Evolutionary conservation across 2,113 vertebrate species (phyloP).

Genomic region (Notarius lentiginosus): DNA sequence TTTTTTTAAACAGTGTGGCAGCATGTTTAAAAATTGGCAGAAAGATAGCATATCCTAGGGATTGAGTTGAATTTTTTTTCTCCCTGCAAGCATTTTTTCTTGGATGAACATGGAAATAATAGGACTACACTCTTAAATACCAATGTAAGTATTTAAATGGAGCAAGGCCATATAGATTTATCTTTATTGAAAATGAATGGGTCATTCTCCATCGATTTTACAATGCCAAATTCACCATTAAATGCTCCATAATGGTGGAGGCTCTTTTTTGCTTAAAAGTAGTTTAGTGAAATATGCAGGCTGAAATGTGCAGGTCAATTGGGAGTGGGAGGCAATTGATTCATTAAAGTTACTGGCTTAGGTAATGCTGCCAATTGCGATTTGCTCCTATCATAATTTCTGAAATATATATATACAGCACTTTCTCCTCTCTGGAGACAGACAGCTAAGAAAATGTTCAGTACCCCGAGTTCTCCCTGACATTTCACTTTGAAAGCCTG

Average conservation of each 20-base stretch:
- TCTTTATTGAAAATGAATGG: background rate
- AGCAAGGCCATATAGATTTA: background rate
- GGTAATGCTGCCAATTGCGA: slow-evolving; percentile 27
- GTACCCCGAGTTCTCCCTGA: slow-evolving; percentile 44
- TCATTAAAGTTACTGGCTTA: slow-evolving; percentile 8
- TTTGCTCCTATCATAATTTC: slow-evolving; percentile 49
- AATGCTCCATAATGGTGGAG: background rate
- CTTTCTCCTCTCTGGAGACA: slow-evolving; percentile 35
- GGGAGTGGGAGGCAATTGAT: background rate
- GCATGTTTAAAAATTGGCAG: background rate
- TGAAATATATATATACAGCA: slow-evolving; percentile 31
- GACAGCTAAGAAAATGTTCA: slow-evolving; percentile 38
- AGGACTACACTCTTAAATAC: background rate
- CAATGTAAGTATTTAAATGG: background rate
- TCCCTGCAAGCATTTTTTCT: background rate
- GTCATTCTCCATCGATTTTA: background rate
- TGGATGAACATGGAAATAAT: background rate
- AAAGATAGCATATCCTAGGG: background rate
- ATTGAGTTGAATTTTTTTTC: background rate
- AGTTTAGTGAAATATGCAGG: background rate
- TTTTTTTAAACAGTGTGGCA: background rate
- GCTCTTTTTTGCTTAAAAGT: background rate
- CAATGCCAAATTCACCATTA: background rate
- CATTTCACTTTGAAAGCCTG: slow-evolving; percentile 51
- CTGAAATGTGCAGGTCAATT: background rate